A percentile compares a stretch with the other conserved stretches of the same genome.
Conservation (phyloP, 2,113 vertebrate species). For the Antidorcas marsupialis region DNA sequence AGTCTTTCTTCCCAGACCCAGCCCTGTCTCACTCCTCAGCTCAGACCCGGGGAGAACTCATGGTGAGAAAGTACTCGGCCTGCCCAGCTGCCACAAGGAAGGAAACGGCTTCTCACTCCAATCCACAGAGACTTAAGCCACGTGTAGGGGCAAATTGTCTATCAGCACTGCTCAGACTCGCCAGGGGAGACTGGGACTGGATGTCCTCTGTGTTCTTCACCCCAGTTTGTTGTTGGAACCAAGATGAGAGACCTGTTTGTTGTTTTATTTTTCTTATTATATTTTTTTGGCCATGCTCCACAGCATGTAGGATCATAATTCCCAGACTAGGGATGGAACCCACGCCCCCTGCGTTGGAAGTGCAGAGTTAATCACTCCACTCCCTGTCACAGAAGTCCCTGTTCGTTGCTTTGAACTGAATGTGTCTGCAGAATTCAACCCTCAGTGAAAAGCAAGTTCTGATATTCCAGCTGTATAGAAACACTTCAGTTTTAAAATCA, state of each 20-base stretch:
- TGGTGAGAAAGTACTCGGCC: slow-evolving; percentile 34
- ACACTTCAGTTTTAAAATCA: background rate
- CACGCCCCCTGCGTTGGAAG: background rate
- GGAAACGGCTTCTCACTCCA: slow-evolving; percentile 30
- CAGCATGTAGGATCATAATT: background rate
- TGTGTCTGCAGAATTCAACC: background rate
- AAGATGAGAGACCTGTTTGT: background rate
- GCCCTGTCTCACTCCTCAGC: background rate
- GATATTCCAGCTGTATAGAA: background rate
- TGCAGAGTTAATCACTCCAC: background rate
- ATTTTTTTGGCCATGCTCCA: background rate
- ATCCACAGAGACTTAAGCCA: background rate
- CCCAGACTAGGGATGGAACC: background rate
- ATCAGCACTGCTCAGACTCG: background rate
- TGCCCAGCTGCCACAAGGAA: slow-evolving; percentile 20
- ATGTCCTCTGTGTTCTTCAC: background rate
- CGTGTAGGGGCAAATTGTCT: background rate
- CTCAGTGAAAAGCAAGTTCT: background rate
- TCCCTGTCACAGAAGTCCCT: background rate
- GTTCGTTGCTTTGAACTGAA: background rate
- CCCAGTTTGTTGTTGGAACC: background rate
- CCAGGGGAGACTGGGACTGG: background rate
- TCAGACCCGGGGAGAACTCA: background rate
- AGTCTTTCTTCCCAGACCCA: slow-evolving; percentile 57
- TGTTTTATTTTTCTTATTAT: background rate